These are phyloP conservation scores for Cryptophagus acutangulus DNA, from an alignment of 2,888 invertebrate species.

Conservation along the genomic window DNA sequence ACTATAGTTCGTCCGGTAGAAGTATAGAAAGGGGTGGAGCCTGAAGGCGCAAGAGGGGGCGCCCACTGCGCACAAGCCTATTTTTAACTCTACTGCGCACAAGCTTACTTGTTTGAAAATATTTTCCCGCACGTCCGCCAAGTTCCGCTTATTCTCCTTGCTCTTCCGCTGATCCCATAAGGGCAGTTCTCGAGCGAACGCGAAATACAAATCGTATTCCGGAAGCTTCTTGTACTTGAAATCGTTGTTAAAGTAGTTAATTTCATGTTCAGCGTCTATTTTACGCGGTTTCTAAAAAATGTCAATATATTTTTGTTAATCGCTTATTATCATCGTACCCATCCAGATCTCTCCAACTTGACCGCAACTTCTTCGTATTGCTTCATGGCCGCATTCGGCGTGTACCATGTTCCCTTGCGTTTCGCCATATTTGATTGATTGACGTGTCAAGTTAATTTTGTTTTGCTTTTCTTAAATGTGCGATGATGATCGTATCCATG, in stretches of 20 bases:
- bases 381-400: constrained; percentile 31
- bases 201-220: constrained; percentile 45
- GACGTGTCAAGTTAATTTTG: too few species aligned
- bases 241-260: constrained; percentile 43
- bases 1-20: too few species aligned
- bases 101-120: constrained; percentile 42
- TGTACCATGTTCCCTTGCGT: constrained; percentile 29
- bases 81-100: too few species aligned
- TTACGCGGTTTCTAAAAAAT: constrained; percentile 31
- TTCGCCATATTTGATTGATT: too few species aligned
- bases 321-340: constrained; percentile 24
- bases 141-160: constrained; percentile 39
- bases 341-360: constrained; percentile 33
- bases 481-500: too few species aligned
- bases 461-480: too few species aligned
- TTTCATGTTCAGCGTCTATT: constrained; percentile 30
- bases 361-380: constrained; percentile 28
- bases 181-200: constrained; percentile 41
- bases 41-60: too few species aligned
- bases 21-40: too few species aligned
- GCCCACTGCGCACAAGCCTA: too few species aligned
- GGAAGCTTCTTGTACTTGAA: constrained; percentile 22
- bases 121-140: constrained; percentile 40
- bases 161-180: constrained; percentile 41
- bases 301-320: too few species aligned